Conservation (phyloP, 2,797 vertebrate genomes). For the Balearica regulorum region DNA sequence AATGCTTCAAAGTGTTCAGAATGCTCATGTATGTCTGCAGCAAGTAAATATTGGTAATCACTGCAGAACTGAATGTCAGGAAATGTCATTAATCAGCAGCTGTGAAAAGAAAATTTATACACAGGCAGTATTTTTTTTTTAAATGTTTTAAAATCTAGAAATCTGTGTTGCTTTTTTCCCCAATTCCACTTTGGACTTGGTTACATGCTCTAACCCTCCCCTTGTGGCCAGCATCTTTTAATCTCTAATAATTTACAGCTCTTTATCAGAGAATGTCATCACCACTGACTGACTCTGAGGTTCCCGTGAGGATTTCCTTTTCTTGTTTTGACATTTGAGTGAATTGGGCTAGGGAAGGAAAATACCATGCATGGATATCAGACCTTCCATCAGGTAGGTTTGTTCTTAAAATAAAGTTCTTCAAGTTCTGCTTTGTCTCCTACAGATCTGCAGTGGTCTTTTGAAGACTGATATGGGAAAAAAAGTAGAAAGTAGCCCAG, state of each 20-base stretch:
- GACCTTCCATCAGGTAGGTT: background rate
- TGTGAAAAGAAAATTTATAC: background rate
- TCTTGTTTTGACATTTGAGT: background rate
- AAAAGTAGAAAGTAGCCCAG: background rate
- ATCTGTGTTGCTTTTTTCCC: background rate
- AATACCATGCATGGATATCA: background rate
- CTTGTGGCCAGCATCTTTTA: background rate
- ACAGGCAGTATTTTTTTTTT: background rate
- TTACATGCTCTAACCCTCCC: background rate
- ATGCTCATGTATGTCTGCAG: background rate
- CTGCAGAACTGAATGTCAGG: slow-evolving; percentile 2
- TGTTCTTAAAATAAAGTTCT: background rate
- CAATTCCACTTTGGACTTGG: background rate
- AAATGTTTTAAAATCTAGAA: background rate
- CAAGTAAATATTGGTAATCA: slow-evolving; percentile 13
- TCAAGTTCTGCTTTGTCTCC: background rate
- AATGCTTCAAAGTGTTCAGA: background rate
- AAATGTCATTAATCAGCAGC: background rate
- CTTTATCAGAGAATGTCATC: background rate
- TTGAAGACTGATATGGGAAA: background rate
- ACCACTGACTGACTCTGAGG: background rate
- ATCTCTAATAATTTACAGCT: background rate
- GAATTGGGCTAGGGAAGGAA: background rate
- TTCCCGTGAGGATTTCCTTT: background rate
- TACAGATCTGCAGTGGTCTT: background rate